Conservation (phyloP, 2,797 vertebrate species). For the Sebastes kiyomatsui region DNA sequence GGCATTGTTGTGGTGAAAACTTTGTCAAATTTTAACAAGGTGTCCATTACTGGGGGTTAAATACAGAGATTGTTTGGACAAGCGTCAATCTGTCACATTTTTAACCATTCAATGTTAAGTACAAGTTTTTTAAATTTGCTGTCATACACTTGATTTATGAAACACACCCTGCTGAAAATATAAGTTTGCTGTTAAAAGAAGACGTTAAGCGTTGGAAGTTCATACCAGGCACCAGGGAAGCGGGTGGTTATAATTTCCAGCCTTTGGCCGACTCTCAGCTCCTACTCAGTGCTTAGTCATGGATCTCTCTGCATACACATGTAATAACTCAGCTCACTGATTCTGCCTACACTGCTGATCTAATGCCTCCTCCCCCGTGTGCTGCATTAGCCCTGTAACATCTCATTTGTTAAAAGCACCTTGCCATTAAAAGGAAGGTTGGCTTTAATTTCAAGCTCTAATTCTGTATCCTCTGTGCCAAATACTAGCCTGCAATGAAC, state of each 20-base stretch:
- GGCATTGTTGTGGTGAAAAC: background rate
- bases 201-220: background rate
- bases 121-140: background rate
- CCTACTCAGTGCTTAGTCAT: constrained; percentile 67
- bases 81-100: background rate
- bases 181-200: background rate
- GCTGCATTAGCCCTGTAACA: constrained; percentile 25
- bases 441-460: background rate
- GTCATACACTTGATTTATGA: background rate
- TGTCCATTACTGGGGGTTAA: background rate
- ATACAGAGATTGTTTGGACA: background rate
- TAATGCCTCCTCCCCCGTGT: constrained; percentile 9
- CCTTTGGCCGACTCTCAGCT: constrained; percentile 37
- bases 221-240: background rate
- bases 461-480: background rate
- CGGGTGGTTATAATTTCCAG: constrained; percentile 24
- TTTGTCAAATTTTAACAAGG: background rate
- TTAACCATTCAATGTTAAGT: background rate
- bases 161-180: background rate
- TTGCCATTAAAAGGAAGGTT: background rate
- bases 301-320: constrained; percentile 46
- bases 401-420: constrained; percentile 51
- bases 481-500: background rate
- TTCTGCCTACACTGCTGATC: constrained; percentile 44
- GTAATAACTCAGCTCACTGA: constrained; percentile 49